Conservation (phyloP, 2,888 invertebrate genomes). For the Fabriciana adippe region DNA sequence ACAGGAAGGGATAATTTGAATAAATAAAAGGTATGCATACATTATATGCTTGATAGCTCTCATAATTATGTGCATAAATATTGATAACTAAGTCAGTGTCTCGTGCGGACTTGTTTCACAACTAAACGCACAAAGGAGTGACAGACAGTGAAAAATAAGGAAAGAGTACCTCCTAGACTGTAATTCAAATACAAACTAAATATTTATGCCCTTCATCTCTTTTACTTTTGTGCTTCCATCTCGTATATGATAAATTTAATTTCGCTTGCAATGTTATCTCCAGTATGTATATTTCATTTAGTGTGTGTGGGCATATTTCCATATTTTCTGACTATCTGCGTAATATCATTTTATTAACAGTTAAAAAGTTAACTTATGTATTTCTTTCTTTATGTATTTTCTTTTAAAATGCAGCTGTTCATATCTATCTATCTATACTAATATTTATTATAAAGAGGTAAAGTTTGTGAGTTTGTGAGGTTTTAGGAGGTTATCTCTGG, state of each 20-base stretch:
- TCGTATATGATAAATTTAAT: slow-evolving; percentile 49
- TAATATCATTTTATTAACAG: background rate
- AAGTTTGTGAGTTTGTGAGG: too few species aligned
- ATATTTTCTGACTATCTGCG: slow-evolving; percentile 31
- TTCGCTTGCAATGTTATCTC: slow-evolving; percentile 40
- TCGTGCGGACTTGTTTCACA: slow-evolving; percentile 46
- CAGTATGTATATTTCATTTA: slow-evolving; percentile 26
- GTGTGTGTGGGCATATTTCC: slow-evolving; percentile 32
- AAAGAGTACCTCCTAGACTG: slow-evolving; percentile 53
- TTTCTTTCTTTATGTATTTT: slow-evolving; percentile 35
- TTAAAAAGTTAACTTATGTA: slow-evolving; percentile 31
- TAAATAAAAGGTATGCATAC: slow-evolving; percentile 1
- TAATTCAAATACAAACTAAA: slow-evolving; percentile 63
- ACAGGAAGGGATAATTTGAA: background rate
- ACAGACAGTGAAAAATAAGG: slow-evolving; percentile 69
- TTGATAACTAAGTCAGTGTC: slow-evolving; percentile 45
- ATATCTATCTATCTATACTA: too few species aligned
- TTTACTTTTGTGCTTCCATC: slow-evolving; percentile 54
- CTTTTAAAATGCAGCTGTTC: slow-evolving; percentile 22
- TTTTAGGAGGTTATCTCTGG: too few species aligned
- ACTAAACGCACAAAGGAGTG: slow-evolving; percentile 50
- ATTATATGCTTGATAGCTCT: slow-evolving; percentile 33
- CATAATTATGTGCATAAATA: slow-evolving; percentile 49
- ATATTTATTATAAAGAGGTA: too few species aligned
- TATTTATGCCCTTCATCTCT: slow-evolving; percentile 58